These are phyloP conservation scores for Drosophila tsacasi DNA, from an alignment of 1,140 invertebrate genomes.

Conservation along the genomic window DNA sequence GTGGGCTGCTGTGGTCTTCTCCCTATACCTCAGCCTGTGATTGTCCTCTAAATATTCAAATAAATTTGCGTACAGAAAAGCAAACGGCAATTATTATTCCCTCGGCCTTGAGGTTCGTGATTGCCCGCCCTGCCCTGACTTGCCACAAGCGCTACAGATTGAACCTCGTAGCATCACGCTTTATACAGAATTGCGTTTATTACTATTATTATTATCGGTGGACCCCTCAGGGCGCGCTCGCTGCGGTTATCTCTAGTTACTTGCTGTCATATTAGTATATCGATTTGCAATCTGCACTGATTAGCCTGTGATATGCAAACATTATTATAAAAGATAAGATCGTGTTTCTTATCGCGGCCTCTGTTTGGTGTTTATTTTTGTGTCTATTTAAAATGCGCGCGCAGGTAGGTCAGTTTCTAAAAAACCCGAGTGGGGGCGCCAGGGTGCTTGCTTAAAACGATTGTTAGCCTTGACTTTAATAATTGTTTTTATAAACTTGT, in stretches of 20 bases:
- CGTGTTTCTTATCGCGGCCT: not conserved
- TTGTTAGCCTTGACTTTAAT: not conserved
- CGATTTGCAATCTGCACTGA: conserved; percentile 41
- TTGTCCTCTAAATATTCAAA: too few species aligned
- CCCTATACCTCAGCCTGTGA: too few species aligned
- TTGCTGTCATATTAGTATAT: conserved; percentile 31
- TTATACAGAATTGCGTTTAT: conserved; percentile 9
- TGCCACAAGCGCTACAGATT: too few species aligned
- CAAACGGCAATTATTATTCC: too few species aligned
- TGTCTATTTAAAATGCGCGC: conserved; percentile 3
- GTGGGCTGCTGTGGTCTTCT: too few species aligned
- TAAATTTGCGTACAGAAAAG: too few species aligned
- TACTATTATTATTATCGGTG: conserved; percentile 2
- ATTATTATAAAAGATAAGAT: conserved; percentile 20
- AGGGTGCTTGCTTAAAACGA: too few species aligned
- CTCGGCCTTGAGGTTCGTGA: too few species aligned
- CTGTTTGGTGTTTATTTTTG: not conserved
- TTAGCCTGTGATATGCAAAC: conserved; percentile 23
- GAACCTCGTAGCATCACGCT: conserved; percentile 13
- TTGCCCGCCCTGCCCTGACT: too few species aligned
- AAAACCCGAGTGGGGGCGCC: not conserved
- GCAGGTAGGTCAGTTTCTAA: not conserved
- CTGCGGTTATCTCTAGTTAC: conserved; percentile 38
- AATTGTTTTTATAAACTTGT: too few species aligned
- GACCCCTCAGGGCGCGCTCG: conserved; percentile 1